These are phyloP conservation scores for Dryadula phaetusa DNA, from an alignment of 2,888 invertebrate species.

Conservation along the genomic window DNA sequence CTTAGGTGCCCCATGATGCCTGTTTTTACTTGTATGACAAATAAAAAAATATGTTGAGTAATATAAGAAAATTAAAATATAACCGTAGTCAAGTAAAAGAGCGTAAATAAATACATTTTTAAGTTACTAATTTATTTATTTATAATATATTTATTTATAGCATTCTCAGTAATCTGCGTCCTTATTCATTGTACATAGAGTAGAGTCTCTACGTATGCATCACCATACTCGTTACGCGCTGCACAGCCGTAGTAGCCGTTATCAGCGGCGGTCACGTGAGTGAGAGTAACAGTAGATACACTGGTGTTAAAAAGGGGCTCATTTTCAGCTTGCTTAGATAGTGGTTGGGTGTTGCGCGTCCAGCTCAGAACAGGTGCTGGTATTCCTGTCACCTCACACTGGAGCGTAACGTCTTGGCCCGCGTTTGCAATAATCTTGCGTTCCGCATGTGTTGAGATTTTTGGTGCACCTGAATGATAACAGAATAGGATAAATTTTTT, in stretches of 20 bases:
- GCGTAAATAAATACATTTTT: too few species aligned
- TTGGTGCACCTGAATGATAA: conserved; percentile 65
- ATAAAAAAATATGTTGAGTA: too few species aligned
- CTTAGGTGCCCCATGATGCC: too few species aligned
- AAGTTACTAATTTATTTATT: too few species aligned
- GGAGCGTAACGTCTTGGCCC: conserved; percentile 61
- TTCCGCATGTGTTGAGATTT: conserved; percentile 55
- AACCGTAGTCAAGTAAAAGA: too few species aligned
- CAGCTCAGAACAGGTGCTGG: conserved; percentile 58
- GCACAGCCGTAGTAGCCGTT: conserved; percentile 70
- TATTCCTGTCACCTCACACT: conserved; percentile 59
- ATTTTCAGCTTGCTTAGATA: conserved; percentile 49
- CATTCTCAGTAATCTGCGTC: neutral
- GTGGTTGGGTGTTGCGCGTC: conserved; percentile 60
- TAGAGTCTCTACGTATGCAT: conserved; percentile 59
- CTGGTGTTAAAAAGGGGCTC: conserved; percentile 39
- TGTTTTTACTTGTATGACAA: too few species aligned
- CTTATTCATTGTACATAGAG: conserved; percentile 44
- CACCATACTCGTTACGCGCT: conserved; percentile 60
- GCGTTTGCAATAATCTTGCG: conserved; percentile 51
- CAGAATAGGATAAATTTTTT: too few species aligned
- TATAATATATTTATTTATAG: neutral
- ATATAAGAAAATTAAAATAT: too few species aligned
- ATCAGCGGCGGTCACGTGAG: conserved; percentile 57
- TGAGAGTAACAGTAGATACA: conserved; percentile 59